These are phyloP conservation scores for Conus canariensis DNA, from an alignment of 2,888 invertebrate species.

Conservation along the genomic window DNA sequence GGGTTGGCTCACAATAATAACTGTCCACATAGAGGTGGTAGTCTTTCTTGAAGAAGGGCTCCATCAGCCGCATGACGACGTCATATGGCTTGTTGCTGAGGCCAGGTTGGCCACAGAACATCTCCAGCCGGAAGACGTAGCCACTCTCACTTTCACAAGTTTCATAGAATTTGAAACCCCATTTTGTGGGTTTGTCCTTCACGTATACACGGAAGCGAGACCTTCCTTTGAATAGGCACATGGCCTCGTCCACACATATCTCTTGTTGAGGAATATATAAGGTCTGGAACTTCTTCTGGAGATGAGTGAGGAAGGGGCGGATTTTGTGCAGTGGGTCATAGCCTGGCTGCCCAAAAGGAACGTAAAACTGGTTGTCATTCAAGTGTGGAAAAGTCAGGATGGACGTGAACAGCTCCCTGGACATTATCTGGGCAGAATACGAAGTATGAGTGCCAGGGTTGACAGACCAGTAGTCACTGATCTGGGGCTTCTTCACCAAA, in stretches of 20 bases:
- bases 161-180: constrained; percentile 13
- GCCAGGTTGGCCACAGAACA: background rate
- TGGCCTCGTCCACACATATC: background rate
- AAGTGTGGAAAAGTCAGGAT: background rate
- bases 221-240: background rate
- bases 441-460: background rate
- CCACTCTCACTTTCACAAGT: background rate
- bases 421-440: background rate
- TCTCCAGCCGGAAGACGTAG: constrained; percentile 4
- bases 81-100: background rate
- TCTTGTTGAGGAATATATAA: background rate
- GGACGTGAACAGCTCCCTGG: background rate
- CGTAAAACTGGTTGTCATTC: background rate
- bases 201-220: background rate
- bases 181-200: background rate
- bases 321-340: constrained; percentile 9
- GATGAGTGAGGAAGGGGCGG: background rate
- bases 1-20: too few species aligned
- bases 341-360: background rate
- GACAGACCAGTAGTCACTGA: background rate
- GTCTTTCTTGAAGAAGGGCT: too few species aligned
- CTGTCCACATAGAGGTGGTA: too few species aligned
- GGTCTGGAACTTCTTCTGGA: background rate
- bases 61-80: too few species aligned
- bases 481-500: background rate